Base-by-base conservation (phyloP, 2,113 vertebrate species). In the Eupsittula cactorum region DNA sequence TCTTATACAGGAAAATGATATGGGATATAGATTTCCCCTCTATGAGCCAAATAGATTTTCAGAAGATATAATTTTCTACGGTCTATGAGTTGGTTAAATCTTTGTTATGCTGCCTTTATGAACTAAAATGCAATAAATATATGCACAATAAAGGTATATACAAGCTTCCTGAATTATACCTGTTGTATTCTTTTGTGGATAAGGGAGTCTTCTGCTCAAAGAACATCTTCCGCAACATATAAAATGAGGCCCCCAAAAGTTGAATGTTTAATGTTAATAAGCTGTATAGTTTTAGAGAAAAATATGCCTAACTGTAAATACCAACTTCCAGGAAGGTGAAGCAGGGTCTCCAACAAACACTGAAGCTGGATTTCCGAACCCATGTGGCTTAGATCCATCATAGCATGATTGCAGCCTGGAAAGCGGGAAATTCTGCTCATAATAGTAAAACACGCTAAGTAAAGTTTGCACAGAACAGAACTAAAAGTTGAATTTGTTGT, bases 91-190 rank as follows among this genome's bases (percentile, higher is more conserved):
- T 92, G 63, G 16, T 31, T 64, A 39, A 31, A 15, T 79, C n/a
- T 79, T 95, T 93, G 18, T 73, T 78, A 70, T 73, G 21, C 50
- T 83, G 44, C 67, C 59, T 88, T 35, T 71, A 88, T 71, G 46
- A 95, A 29, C 39, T 81, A 82, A 87, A 86, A 78, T 76, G 29
- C 44, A 59, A 42, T 67, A 94, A 95, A 82, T 86, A 86, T 19
- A 42, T 75, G 53, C 28, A 70, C 41, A 77, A 31, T 76, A 65
- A 60, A 68, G 29, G 8, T 77, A 46, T 60, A 16, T 47, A 47
- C 11, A 73, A 52, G 11, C 10, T 57, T 86, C 21, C 75, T 69
- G 67, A 65, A 21, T 85, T 90, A 60, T 6, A 70, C 18, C 11
- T 20, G 3, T 47, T 76, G 64, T 60, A 39, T 33, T 64, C 13